Evolutionary conservation across 2,113 vertebrate species (phyloP).

Genomic region (Campylomormyrus tamandua): DNA sequence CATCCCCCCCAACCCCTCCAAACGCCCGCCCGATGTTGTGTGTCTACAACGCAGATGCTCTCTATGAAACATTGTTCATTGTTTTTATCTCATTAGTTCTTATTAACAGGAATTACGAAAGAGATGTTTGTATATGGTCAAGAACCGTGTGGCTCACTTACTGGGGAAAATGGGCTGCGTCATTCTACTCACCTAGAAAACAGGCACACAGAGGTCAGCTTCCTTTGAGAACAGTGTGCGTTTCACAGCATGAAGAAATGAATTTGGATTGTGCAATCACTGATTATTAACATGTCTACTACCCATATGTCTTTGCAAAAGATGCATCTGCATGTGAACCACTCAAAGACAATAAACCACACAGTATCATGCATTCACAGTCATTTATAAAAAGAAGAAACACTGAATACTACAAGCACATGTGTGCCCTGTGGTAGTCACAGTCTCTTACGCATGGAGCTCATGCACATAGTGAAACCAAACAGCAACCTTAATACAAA

Average conservation of each 20-base stretch:
- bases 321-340: not conserved
- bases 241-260: not conserved
- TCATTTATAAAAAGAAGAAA: constrained; percentile 23
- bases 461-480: constrained; percentile 18
- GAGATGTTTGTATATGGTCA: not conserved
- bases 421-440: constrained; percentile 1
- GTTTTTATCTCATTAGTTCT: not conserved
- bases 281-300: not conserved
- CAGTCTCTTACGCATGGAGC: constrained; percentile 10
- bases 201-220: not conserved
- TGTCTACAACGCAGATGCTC: not conserved
- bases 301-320: not conserved
- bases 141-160: not conserved
- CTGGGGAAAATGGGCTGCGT: not conserved
- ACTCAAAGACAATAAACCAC: constrained; percentile 20
- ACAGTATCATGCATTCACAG: constrained; percentile 15
- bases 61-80: not conserved
- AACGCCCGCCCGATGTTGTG: not conserved
- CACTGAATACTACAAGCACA: constrained; percentile 17
- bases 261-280: not conserved
- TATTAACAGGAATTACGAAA: not conserved
- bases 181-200: not conserved
- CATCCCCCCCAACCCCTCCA: not conserved
- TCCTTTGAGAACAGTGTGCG: not conserved
- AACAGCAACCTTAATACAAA: not conserved